A percentile compares a stretch with the other conserved stretches of the same genome.
phyloP scores from a whole-genome alignment of 2,797 vertebrate species.

The Odontamblyopus lacepedii region DNA sequence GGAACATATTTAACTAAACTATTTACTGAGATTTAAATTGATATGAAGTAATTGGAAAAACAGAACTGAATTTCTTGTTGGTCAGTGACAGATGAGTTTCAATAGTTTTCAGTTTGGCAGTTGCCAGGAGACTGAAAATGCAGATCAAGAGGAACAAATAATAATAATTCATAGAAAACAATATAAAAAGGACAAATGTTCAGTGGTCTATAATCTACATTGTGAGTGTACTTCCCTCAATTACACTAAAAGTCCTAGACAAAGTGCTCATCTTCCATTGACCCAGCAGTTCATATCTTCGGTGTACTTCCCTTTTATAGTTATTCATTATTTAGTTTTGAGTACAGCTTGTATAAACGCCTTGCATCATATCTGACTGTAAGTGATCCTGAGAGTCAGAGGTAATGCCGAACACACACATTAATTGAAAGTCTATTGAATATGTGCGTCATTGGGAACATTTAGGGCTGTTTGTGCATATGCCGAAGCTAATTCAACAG shows the following conservation, averaged over 20 bases:
- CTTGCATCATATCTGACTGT: neutral
- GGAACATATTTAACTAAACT: too few species aligned
- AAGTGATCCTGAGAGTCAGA: neutral
- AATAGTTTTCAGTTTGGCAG: neutral
- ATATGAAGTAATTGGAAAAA: too few species aligned
- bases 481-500: conserved; percentile 24
- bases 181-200: neutral
- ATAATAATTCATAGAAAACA: neutral
- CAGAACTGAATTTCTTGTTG: neutral
- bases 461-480: conserved; percentile 36
- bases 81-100: neutral
- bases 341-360: neutral
- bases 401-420: conserved; percentile 5
- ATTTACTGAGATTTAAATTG: too few species aligned
- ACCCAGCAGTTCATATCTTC: neutral
- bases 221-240: neutral
- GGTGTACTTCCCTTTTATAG: conserved; percentile 2
- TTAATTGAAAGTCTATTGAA: conserved; percentile 10
- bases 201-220: neutral
- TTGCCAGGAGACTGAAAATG: neutral
- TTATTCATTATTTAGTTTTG: neutral
- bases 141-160: neutral
- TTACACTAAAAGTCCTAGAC: conserved; percentile 4
- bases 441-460: conserved; percentile 42
- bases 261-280: neutral